Base-by-base conservation (phyloP, 2,888 invertebrate genomes). In the Rosalia funebris region DNA sequence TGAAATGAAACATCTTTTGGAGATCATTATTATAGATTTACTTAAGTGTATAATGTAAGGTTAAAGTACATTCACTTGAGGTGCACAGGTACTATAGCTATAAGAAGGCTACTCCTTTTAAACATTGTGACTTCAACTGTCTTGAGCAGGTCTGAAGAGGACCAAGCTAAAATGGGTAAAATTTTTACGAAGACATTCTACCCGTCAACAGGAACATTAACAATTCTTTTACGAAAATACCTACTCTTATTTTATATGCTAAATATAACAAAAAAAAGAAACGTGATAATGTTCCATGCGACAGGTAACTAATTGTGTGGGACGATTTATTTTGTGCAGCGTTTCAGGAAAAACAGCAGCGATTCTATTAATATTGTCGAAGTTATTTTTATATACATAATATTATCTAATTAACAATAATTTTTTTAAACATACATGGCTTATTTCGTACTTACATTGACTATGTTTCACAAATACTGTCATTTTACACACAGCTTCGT, bases 401-500 rank as follows among this genome's bases (percentile, higher is more conserved):
- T 55, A 65, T 57, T 62, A 64, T 63, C 53, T 63, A 66, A 63
- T 59, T 56, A 67, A 62, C 48, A 47, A 59, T 63, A 62, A 63
- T 48, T 41, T 17, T 57, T 66, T 63, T 65, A 57, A 65, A 67
- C 65, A 60, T 69, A 67, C 65, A 62, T 66, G 62, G 63, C 60
- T 61, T 66, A 65, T 34, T 57, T 66, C 69, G 64, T 62, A 70
- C 65, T 64, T 66, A 66, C 64, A 70, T 57, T 70, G 62, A 68
- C 70, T 71, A 69, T 67, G 64, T 62, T 68, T 69, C 69, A 69
- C 68, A 67, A 71, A 71, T 71, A 71, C 71, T 71, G 70, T 67
- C 68, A 60, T 48, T 53, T 57, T 46, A 50, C 25, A 60, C 60
- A 57, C 47, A 47, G 46, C 50, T 52, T 32, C 14, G 34, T 42